Base-by-base conservation (phyloP, 1,140 invertebrate genomes). In the Bicyclus anynana region DNA sequence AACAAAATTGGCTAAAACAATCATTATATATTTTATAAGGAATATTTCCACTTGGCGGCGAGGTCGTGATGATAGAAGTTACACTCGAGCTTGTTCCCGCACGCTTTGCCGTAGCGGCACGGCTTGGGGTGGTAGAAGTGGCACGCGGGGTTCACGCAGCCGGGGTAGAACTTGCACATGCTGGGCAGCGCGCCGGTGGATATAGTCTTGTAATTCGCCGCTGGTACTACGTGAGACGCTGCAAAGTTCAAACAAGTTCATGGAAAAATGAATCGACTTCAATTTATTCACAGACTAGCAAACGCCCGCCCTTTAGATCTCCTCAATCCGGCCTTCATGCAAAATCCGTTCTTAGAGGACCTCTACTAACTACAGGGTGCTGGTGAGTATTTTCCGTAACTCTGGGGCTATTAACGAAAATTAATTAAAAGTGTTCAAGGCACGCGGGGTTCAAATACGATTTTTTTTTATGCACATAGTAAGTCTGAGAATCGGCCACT, bases 211-310 rank as follows among this genome's bases (percentile, higher is more conserved):
- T 90, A 92, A 65, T 91, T 91, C 14, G 90, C 87, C 14, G 87
- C 89, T 20, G 91, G 90, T 44, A 92, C 90, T 20, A 91, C 89
- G 72, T 91, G 87, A 80, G 92, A 91, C 93, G 97, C 82, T 92
- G 73, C 12, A 65, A 76, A 47, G 13, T n/a, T 29, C 62, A 51
- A 52, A 33, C 5, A 37, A 21, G n/a, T n/a, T n/a, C n/a, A n/a
- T n/a, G n/a, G n/a, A n/a, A n/a, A n/a, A n/a, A n/a, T n/a, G n/a
- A n/a, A n/a, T n/a, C n/a, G n/a, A n/a, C n/a, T n/a, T n/a, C n/a
- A n/a, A n/a, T n/a, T n/a, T n/a, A n/a, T n/a, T n/a, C n/a, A n/a
- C n/a, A n/a, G n/a, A n/a, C n/a, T n/a, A n/a, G n/a, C n/a, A n/a
- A n/a, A n/a, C n/a, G n/a, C n/a, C n/a, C n/a, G n/a, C n/a, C n/a